These are phyloP conservation scores for Nephrotoma guestfalica DNA, from an alignment of 2,888 invertebrate genomes.

Conservation along the genomic window DNA sequence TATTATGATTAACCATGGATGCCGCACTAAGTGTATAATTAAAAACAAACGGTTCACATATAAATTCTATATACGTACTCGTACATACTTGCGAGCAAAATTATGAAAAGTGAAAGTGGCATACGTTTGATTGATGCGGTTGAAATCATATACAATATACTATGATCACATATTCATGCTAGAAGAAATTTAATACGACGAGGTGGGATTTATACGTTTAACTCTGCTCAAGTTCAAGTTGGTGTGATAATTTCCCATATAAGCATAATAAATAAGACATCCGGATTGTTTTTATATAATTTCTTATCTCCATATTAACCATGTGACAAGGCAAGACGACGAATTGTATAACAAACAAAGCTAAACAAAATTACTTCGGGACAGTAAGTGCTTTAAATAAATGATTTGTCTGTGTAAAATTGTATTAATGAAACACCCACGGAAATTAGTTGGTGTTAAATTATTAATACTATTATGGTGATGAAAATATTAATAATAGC, in stretches of 20 bases:
- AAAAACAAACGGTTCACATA: not conserved
- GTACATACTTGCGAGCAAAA: not conserved
- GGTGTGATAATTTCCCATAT: not conserved
- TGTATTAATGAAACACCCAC: not conserved
- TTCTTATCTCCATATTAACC: not conserved
- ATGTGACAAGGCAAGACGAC: not conserved
- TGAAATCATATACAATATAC: not conserved
- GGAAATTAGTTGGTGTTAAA: not conserved
- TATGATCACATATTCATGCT: not conserved
- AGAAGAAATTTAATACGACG: not conserved
- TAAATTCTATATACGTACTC: not conserved
- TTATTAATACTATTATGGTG: not conserved
- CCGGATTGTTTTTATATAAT: not conserved
- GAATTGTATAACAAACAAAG: not conserved
- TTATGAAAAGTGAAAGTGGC: not conserved
- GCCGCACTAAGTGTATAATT: not conserved
- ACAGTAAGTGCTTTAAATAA: not conserved
- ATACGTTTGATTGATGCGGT: not conserved
- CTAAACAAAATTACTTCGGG: not conserved
- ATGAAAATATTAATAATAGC: not conserved
- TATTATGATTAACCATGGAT: not conserved
- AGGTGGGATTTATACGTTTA: not conserved
- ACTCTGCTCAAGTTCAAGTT: not conserved
- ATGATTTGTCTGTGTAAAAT: not conserved
- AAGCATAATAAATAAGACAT: not conserved